phyloP scores from a whole-genome alignment of 2,888 invertebrate species.

The Panzeria rudis region DNA sequence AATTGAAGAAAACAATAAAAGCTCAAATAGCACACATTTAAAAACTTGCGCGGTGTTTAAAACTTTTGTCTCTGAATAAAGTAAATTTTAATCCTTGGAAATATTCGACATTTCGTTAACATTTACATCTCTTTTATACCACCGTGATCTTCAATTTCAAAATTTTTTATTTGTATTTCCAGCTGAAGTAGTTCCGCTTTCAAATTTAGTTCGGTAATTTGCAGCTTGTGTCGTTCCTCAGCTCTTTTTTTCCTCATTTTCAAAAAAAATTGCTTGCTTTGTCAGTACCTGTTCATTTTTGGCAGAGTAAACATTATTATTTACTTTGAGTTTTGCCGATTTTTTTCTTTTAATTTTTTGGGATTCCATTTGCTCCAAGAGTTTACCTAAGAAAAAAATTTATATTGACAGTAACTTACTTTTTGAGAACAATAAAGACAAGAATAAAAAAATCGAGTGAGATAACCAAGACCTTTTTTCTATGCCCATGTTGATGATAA shows the following conservation, averaged over 20 bases:
- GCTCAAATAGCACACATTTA: no score
- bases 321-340: not conserved
- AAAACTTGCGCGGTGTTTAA: no score
- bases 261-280: constrained; percentile 12
- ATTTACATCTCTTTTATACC: not conserved
- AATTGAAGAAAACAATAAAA: no score
- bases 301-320: not conserved
- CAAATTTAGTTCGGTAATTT: constrained; percentile 4
- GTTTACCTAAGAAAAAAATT: not conserved
- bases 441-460: no score
- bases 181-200: constrained; percentile 8
- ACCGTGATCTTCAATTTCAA: not conserved
- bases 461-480: no score
- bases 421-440: no score
- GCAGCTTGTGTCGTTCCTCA: constrained; percentile 15
- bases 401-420: no score
- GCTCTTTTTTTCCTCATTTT: constrained; percentile 10
- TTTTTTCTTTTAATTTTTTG: constrained; percentile 5
- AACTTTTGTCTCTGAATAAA: no score
- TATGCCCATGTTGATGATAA: no score
- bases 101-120: no score
- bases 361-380: constrained; percentile 11
- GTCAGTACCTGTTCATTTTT: not conserved
- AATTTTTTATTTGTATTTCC: not conserved
- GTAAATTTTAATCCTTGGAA: no score